Evolutionary conservation across 2,113 vertebrate genomes (phyloP).

Genomic region (Rhipidura dahli): DNA sequence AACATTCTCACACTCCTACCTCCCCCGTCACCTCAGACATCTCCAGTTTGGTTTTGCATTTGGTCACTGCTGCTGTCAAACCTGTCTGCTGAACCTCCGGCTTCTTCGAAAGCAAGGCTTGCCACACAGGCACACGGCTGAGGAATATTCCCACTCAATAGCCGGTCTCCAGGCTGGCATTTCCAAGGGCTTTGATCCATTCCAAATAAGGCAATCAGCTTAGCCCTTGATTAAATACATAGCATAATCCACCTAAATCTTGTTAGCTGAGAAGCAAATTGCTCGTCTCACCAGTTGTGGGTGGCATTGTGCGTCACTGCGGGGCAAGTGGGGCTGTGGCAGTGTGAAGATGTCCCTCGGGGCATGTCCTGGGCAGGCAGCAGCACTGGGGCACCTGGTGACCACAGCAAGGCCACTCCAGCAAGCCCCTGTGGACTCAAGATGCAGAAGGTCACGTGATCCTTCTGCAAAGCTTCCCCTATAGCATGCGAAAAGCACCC

Average conservation of each 20-base stretch:
- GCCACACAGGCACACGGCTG: not conserved
- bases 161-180: not conserved
- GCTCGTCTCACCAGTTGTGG: not conserved
- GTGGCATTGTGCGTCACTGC: not conserved
- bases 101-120: not conserved
- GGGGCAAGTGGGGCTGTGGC: not conserved
- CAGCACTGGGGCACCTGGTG: not conserved
- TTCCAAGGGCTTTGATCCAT: constrained; percentile 45
- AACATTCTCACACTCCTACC: not conserved
- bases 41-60: not conserved
- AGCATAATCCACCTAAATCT: constrained; percentile 60
- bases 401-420: not conserved
- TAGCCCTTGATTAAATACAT: constrained; percentile 62
- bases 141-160: not conserved
- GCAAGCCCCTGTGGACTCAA: not conserved
- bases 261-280: constrained; percentile 12
- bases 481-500: not conserved
- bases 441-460: not conserved
- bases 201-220: constrained; percentile 63
- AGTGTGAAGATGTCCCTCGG: rapidly evolving
- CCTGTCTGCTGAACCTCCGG: not conserved
- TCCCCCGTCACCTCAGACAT: not conserved
- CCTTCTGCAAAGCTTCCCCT: not conserved
- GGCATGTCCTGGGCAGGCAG: not conserved
- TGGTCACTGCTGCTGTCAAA: not conserved